Base-by-base conservation (phyloP, 1,140 invertebrate genomes). In the Agrilus planipennis region DNA sequence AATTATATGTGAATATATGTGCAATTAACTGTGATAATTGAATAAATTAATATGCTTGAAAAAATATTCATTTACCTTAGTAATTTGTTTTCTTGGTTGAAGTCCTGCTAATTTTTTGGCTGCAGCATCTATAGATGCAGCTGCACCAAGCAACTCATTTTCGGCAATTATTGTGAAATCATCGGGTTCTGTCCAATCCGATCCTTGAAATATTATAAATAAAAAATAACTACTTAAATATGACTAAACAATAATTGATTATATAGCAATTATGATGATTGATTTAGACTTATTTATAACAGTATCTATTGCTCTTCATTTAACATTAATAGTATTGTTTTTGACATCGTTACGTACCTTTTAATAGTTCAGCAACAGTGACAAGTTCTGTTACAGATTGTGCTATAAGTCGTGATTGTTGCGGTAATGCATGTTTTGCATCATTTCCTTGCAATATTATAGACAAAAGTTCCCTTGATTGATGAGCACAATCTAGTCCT, bases 91-190 rank as follows among this genome's bases (percentile, higher is more conserved):
- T 23, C 90, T 70, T 12, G 95, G 95, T 52, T 89, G 71, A 15
- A 99, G 64, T 55, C 82, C 83, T 1, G 91, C 87, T 36, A 99
- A 67, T 61, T 97, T 97, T 55, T 89, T 89, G 1, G 95, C 93
- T 22, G 95, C 95, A 0, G 92, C 92, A 68, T 99, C 95, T 44
- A 99, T 98, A 15, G 92, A 95, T 20, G 85, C 89, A 0, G 94
- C 95, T 7, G 95, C 95, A 11, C 91, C 90, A 1, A 98, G 68
- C n/a, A 99, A 64, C 64, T 99, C 95, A 62, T 93, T 96, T 63
- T 99, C 95, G 1, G 95, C 95, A 48, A 97, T 95, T 1, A 94
- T 89, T 0, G 90, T 96, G 0, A 92, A 90, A 67, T 98, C 93
- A 55, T 94, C 88, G 0, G 90, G 90, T 69, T 97, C 91, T 42